Percentiles rank a stretch among this genome's conserved stretches.
Conservation (phyloP, 2,888 invertebrate species). For the Parthenolecanium corni region DNA sequence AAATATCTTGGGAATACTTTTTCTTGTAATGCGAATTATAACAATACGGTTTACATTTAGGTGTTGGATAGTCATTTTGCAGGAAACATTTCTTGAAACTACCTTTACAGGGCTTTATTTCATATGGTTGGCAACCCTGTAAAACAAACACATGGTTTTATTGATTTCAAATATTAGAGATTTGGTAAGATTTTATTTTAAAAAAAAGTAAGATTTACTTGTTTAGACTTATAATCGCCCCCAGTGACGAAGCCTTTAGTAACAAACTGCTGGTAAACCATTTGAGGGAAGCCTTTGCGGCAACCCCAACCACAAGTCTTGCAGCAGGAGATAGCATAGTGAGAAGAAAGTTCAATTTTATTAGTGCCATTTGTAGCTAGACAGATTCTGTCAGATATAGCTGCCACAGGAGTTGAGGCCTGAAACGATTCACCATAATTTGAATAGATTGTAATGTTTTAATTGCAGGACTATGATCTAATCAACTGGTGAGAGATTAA, state of each 20-base stretch:
- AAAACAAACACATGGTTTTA: not conserved
- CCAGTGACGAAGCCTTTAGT: slow-evolving; percentile 31
- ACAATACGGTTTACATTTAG: not conserved
- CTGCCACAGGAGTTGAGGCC: slow-evolving; percentile 29
- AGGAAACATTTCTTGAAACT: not conserved
- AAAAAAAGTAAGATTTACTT: too few species aligned
- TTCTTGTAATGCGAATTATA: not conserved
- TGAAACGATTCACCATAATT: slow-evolving; percentile 3
- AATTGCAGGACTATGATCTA: not conserved
- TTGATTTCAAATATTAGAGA: not conserved
- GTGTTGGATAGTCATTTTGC: not conserved
- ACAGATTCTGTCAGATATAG: slow-evolving; percentile 29
- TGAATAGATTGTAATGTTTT: not conserved
- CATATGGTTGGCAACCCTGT: not conserved
- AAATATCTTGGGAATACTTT: not conserved
- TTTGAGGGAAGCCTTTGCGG: slow-evolving; percentile 23
- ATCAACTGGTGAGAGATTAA: not conserved
- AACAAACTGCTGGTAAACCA: slow-evolving; percentile 28
- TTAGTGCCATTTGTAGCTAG: slow-evolving; percentile 26
- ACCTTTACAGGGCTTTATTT: not conserved
- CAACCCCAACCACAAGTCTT: slow-evolving; percentile 30
- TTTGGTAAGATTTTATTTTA: not conserved
- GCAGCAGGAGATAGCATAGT: slow-evolving; percentile 30
- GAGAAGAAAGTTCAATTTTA: slow-evolving; percentile 26
- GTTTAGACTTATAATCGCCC: slow-evolving; percentile 27